These are phyloP conservation scores for Peromyscus attwateri DNA, from an alignment of 2,797 vertebrate species.

Conservation along the genomic window DNA sequence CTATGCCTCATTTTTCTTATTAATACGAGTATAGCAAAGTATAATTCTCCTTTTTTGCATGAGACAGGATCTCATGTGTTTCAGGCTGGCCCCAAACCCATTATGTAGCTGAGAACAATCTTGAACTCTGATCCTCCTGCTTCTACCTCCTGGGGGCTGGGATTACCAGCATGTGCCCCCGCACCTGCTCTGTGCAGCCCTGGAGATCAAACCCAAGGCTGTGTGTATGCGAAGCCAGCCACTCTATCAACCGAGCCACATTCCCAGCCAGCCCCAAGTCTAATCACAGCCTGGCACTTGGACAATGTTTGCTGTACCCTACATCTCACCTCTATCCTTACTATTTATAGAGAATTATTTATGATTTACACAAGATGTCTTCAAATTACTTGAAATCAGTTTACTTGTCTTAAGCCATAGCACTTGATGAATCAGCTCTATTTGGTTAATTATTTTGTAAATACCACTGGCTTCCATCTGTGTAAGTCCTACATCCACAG, in stretches of 20 bases:
- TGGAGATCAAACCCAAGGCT: neutral
- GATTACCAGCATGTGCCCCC: neutral
- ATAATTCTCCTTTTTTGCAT: too few relatives aligned
- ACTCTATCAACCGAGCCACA: neutral
- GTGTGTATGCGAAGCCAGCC: neutral
- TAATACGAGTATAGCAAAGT: neutral
- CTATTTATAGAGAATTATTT: neutral
- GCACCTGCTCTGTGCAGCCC: neutral
- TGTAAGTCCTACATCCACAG: neutral
- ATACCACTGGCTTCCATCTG: neutral
- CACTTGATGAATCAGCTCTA: neutral
- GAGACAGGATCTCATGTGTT: neutral
- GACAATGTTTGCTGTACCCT: neutral
- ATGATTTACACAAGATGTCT: neutral
- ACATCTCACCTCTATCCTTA: neutral
- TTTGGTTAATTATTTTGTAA: neutral
- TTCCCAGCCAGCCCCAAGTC: neutral
- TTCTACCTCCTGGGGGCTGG: neutral
- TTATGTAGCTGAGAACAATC: neutral
- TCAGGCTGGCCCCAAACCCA: neutral
- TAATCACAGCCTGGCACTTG: neutral
- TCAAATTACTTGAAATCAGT: neutral
- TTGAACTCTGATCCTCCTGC: neutral
- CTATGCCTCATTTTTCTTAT: neutral
- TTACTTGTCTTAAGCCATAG: neutral